Evolutionary conservation across 1,140 invertebrate species (phyloP).

Genomic region (Chironomus striatipennis): DNA sequence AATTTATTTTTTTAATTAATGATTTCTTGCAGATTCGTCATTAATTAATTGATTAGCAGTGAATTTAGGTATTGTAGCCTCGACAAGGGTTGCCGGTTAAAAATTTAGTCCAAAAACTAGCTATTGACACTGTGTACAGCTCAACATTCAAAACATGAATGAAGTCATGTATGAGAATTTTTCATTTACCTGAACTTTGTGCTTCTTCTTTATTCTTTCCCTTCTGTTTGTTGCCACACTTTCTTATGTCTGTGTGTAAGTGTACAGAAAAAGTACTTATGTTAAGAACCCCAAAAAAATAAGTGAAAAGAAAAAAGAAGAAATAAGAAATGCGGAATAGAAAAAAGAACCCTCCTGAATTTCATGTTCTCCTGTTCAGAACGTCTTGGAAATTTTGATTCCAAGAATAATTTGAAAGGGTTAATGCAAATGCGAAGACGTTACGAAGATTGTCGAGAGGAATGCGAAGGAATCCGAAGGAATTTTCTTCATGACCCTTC

Average conservation of each 20-base stretch:
- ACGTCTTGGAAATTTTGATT: slow-evolving; percentile 15
- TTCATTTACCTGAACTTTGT: not conserved
- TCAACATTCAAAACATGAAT: not conserved
- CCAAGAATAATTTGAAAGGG: slow-evolving; percentile 18
- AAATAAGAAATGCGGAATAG: no score
- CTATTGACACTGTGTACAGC: not conserved
- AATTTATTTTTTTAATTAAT: not conserved
- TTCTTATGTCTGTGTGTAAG: slow-evolving; percentile 15
- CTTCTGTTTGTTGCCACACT: not conserved
- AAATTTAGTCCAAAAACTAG: not conserved
- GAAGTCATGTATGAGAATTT: not conserved
- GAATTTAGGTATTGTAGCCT: not conserved
- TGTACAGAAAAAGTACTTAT: not conserved
- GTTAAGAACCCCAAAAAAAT: not conserved
- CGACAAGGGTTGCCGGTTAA: not conserved
- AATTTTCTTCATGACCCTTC: not conserved
- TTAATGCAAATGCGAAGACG: not conserved
- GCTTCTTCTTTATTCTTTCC: not conserved
- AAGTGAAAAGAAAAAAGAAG: not conserved
- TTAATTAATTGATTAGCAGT: not conserved
- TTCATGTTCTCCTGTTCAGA: not conserved
- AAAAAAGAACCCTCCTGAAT: not conserved
- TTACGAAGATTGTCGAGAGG: not conserved
- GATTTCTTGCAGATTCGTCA: not conserved
- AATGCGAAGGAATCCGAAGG: not conserved